phyloP scores from a whole-genome alignment of 2,113 vertebrate genomes.

The Atrichornis clamosus region DNA sequence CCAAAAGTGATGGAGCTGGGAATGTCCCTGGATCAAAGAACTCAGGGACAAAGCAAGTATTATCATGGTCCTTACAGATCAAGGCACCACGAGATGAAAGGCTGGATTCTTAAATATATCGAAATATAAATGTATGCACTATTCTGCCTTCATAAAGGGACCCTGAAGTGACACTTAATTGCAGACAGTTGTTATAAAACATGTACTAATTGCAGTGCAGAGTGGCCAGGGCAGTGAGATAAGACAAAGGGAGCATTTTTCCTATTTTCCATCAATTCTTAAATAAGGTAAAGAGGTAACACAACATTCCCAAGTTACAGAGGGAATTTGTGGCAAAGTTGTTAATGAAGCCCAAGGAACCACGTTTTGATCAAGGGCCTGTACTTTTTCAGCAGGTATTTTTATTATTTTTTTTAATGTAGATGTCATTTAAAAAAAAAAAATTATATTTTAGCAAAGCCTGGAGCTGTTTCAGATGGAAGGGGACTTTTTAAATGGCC shows the following conservation, averaged over 20 bases:
- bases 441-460: not conserved
- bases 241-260: not conserved
- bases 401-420: not conserved
- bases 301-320: not conserved
- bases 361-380: not conserved
- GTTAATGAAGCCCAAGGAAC: not conserved
- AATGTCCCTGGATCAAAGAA: conserved; percentile 20
- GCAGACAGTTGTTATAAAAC: not conserved
- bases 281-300: not conserved
- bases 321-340: not conserved
- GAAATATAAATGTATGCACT: not conserved
- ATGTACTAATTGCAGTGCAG: not conserved
- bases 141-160: not conserved
- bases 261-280: not conserved
- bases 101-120: not conserved
- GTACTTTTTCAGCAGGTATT: not conserved
- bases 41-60: conserved; percentile 20
- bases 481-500: not conserved
- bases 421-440: not conserved
- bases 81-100: conserved; percentile 29
- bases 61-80: not conserved
- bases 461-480: conserved; percentile 16
- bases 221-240: not conserved
- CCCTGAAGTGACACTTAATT: not conserved
- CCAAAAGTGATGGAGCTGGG: not conserved